Base-by-base conservation (phyloP, 1,140 invertebrate genomes). In the Dufourea novaeangliae region DNA sequence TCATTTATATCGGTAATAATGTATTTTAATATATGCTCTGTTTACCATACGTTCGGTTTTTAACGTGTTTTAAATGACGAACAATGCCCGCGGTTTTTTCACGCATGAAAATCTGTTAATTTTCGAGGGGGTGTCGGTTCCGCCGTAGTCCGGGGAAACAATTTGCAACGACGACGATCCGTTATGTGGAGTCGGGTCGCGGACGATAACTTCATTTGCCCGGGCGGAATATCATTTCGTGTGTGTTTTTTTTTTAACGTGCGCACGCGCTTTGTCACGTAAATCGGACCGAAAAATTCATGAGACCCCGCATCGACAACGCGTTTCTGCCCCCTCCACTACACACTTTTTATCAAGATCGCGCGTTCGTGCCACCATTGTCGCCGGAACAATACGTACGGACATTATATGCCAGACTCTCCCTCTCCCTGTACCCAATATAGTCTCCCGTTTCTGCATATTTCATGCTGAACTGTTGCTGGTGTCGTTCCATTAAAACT, bases 401-500 rank as follows among this genome's bases (percentile, higher is more conserved):
- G 44, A n/a, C 50, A 82, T 83, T 83, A 83, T 52, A 32, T 70
- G 75, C 57, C 80, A 64, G 44, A 62, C 69, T 79, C 46, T 68
- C 64, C 64, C 75, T 64, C 54, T 67, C 64, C 69, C 34, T 62
- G 64, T 57, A 27, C 20, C 73, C 79, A 41, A 82, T 73, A 67
- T 50, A 72, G 41, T 73, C 41, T 77, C 73, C 61, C 46, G 68
- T 68, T 81, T 77, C 69, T 82, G 78, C 81, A 83, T 83, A 83
- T 83, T 83, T 83, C 81, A 83, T 81, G 74, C 37, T 52, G 50
- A 68, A 68, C 62, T 39, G 68, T 69, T 67, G 34, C 78, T 54
- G 56, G 73, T 46, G 67, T 39, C n/a, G 62, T 37, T 37, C 74
- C 79, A 81, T 83, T 83, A 81, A 83, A 83, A 83, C 73, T 81